Base-by-base conservation (phyloP, 1,140 invertebrate species). In the Sitodiplosis mosellana region DNA sequence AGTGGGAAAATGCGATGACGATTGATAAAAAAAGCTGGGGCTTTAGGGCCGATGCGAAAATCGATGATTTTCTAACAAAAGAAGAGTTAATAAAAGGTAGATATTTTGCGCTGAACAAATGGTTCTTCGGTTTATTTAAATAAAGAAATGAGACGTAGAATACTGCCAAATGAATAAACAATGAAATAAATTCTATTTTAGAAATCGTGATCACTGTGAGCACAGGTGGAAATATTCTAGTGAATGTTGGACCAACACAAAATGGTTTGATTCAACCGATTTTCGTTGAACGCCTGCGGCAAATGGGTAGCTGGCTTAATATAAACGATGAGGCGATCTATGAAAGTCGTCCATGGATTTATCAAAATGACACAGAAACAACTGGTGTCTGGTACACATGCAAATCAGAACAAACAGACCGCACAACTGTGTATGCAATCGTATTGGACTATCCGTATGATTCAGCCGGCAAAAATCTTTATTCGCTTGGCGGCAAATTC, bases 1-100 rank as follows among this genome's bases (percentile, higher is more conserved):
- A 93, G 62, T 93, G 87, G 87, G 89, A 93, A 64, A 91, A 91
- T 63, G 80, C 80, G 14, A 88, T 96, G 74, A 93, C 90, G 0
- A 66, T 98, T 40, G 93, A 97, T 58, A 77, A 70, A 52, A 58
- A 69, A n/a, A 92, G 89, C 0, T 98, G 93, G 91, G 89, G 89
- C 6, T 90, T 77, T 59, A 67, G 87, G 38, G 73, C 84, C 55
- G 79, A 86, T 60, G 79, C 86, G 19, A 63, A 64, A 8, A 54
- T 90, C 0, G 53, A 63, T 15, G 83, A 91, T 56, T 83, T 80
- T 53, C 62, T 83, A 15, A 79, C 74, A n/a, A 75, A 77, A 8
- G 59, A 79, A 42, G 77, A 88, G 49, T 65, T 96, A 1, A 61
- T 94, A 0, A 68, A 69, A 49, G 59, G 59, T 62, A 36, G 3